Base-by-base conservation (phyloP, 1,140 invertebrate species). In the Agraylea sexmaculata region DNA sequence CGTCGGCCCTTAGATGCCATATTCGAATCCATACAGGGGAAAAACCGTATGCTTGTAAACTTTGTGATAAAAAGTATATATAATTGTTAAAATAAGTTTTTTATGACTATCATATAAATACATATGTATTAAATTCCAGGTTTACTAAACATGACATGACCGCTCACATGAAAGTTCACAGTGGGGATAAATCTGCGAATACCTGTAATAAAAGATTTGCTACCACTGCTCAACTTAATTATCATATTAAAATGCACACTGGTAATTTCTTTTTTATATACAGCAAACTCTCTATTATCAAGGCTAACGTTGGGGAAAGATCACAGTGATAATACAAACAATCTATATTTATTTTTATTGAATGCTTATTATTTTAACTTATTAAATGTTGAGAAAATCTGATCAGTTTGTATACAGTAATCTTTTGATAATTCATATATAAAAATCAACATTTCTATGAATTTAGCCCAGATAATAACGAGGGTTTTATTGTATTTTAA, bases 11-110 rank as follows among this genome's bases (percentile, higher is more conserved):
- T 2, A 69, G 72, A 27, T 71, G 69, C 4, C 80, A 84, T 55
- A 62, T 72, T 23, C 62, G 76, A 27, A 71, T 70, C 16, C 80
- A 83, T 57, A 79, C 78, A 4, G 78, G 78, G 1, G 73, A 79
- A 42, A 77, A 78, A 50, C 79, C 78, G 0, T 79, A 72, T 53
- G 64, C 63, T 45, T 80, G 78, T 53, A 60, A 64, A 39, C 62
- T 72, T 29, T 82, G 79, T 51, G 56, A 64, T 22, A 70, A 78
- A 46, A 64, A 55, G 56, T 73, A 32, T 11, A 18, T 13, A 35
- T 35, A 35, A 11, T 35, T 35, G 19, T 18, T 35, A 17, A 16
- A 11, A 35, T 8, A 19, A 17, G 7, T 8, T 11, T 35, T 19
- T 11, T 35, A 21, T 19, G 33, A 7, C 7, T 13, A 37, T 37